These are phyloP conservation scores for Poecile atricapillus DNA, from an alignment of 2,113 vertebrate species.

Conservation along the genomic window DNA sequence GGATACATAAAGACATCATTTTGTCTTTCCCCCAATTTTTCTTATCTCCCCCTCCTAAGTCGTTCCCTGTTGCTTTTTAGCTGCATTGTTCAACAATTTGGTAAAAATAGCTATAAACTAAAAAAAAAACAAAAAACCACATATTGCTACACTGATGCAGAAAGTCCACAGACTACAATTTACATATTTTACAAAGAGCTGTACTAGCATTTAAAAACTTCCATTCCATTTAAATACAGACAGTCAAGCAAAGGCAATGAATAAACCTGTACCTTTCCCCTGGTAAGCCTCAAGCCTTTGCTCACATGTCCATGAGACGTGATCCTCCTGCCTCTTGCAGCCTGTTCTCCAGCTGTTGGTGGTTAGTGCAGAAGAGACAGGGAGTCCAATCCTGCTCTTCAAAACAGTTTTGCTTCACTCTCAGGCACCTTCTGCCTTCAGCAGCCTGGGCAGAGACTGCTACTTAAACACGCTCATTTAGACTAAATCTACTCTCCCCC, in stretches of 20 bases:
- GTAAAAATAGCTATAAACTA: not conserved
- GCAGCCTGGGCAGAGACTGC: not conserved
- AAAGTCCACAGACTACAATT: not conserved
- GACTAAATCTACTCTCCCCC: not conserved
- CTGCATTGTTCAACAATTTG: not conserved
- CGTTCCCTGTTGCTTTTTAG: not conserved
- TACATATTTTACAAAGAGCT: not conserved
- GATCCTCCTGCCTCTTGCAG: not conserved
- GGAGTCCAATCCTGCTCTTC: not conserved
- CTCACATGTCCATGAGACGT: fast-evolving
- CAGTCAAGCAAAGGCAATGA: not conserved
- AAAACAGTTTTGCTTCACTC: not conserved
- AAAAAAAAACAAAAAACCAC: not conserved
- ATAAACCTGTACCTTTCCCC: not conserved
- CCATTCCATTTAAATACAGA: not conserved
- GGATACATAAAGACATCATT: not conserved
- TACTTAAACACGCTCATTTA: not conserved
- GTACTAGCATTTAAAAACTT: not conserved
- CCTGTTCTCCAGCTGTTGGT: slow-evolving; percentile 26
- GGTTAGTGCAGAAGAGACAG: not conserved
- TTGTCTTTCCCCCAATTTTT: not conserved
- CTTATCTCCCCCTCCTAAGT: not conserved
- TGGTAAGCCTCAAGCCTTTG: not conserved
- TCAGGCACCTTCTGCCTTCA: not conserved
- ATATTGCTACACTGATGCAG: no score